Conservation (phyloP, 2,888 invertebrate species). For the Oscheius sp. region DNA sequence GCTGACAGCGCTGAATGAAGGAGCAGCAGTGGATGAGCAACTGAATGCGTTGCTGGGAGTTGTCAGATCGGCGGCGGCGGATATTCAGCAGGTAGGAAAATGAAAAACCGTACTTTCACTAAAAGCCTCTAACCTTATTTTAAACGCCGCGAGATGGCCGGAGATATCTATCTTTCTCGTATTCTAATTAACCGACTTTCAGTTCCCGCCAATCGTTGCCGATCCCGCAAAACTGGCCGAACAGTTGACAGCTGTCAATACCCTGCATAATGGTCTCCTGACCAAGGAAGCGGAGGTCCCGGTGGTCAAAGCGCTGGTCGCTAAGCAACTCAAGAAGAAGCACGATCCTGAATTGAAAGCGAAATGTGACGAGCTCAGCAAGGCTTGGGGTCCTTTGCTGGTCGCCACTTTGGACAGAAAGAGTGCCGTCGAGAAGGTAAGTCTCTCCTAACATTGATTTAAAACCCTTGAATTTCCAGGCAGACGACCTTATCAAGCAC, state of each 20-base stretch:
- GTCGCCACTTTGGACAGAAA: conserved; percentile 82
- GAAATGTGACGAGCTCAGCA: conserved; percentile 87
- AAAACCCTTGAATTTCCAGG: conserved; percentile 11
- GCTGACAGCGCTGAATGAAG: conserved; percentile 42
- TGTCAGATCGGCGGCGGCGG: conserved; percentile 34
- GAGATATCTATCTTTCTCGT: conserved; percentile 1
- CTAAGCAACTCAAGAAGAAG: conserved; percentile 49
- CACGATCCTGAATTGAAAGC: conserved; percentile 77
- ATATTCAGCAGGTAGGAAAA: conserved; percentile 35
- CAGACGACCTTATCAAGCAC: conserved; percentile 46
- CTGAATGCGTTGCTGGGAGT: conserved; percentile 41
- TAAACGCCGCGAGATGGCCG: background rate
- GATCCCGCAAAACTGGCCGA: conserved; percentile 83
- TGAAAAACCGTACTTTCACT: background rate
- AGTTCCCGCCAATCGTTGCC: conserved; percentile 79
- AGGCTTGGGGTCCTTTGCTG: conserved; percentile 89
- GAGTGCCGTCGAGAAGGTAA: conserved; percentile 48
- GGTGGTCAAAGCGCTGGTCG: conserved; percentile 70
- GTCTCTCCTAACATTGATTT: background rate
- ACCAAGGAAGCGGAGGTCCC: conserved; percentile 92
- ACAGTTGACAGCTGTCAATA: conserved; percentile 76
- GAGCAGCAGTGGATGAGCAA: conserved; percentile 44
- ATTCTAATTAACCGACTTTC: conserved; percentile 1
- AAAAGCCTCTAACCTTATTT: background rate
- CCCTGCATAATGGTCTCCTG: conserved; percentile 86